A percentile compares a stretch with the other conserved stretches of the same genome.
phyloP scores from a whole-genome alignment of 92 coral and sea anemone genomes.

The Zoanthus gigantus region DNA sequence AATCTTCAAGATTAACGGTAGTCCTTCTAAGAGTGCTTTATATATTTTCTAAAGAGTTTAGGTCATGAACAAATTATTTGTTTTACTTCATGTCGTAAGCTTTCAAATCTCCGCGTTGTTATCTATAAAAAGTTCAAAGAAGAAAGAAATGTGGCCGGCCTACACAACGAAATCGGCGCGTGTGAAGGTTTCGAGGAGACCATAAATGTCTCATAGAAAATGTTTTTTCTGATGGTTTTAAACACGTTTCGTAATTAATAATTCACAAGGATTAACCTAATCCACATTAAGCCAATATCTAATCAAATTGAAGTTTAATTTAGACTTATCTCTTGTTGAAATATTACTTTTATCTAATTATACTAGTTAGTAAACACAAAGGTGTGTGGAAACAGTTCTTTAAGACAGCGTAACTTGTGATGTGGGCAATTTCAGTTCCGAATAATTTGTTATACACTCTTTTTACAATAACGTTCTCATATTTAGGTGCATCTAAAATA shows the following conservation, averaged over 20 bases:
- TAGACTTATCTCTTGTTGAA: not conserved
- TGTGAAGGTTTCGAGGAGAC: conserved; percentile 28
- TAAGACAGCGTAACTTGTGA: not conserved
- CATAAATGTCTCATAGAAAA: conserved; percentile 9
- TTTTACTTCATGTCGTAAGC: not conserved
- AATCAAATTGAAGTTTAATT: not conserved
- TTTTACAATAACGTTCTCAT: too few species aligned
- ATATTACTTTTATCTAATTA: conserved; percentile 12
- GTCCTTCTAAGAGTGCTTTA: not conserved
- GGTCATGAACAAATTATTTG: not conserved
- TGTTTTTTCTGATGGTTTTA: conserved; percentile 16
- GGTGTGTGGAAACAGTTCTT: not conserved
- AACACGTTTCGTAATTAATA: conserved; percentile 4
- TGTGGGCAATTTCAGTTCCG: not conserved
- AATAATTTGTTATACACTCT: too few species aligned
- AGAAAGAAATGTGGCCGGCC: not conserved
- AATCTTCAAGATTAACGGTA: not conserved
- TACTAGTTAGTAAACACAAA: not conserved
- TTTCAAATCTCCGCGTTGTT: not conserved
- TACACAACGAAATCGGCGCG: not conserved
- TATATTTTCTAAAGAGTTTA: conserved; percentile 13
- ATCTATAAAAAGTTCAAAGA: not conserved
- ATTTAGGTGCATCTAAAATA: too few species aligned
- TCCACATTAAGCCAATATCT: conserved; percentile 11
- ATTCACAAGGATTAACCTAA: not conserved